phyloP scores from a whole-genome alignment of 2,888 invertebrate genomes.

The Amphipoea lucens region DNA sequence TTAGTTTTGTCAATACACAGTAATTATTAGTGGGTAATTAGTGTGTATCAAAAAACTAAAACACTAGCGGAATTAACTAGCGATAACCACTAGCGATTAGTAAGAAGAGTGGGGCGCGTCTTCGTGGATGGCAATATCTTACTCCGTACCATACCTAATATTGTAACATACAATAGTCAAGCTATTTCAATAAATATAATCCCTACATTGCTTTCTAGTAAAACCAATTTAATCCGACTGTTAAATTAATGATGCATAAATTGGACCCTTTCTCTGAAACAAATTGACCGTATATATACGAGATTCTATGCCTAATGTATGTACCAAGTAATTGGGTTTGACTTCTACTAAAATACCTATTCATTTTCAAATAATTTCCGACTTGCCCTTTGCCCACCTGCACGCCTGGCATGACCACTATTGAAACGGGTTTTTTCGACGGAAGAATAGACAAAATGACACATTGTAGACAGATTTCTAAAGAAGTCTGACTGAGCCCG shows the following conservation, averaged over 20 bases:
- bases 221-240: conserved; percentile 27
- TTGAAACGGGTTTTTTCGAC: too few species aligned
- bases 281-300: conserved; percentile 14
- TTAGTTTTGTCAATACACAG: too few species aligned
- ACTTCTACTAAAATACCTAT: neutral
- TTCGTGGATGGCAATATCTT: too few species aligned
- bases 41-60: too few species aligned
- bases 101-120: too few species aligned
- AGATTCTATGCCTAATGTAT: neutral
- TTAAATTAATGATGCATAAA: conserved; percentile 43
- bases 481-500: neutral
- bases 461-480: too few species aligned
- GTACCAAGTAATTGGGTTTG: neutral
- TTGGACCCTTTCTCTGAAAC: conserved; percentile 33
- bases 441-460: too few species aligned
- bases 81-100: too few species aligned
- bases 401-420: too few species aligned
- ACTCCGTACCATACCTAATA: neutral
- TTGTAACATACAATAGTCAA: neutral
- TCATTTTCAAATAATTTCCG: neutral
- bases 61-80: too few species aligned
- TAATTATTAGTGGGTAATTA: too few species aligned
- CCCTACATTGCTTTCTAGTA: neutral
- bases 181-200: neutral
- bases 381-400: too few species aligned